Conservation (phyloP, 2,888 invertebrate genomes). For the Lithophane ornitopus region DNA sequence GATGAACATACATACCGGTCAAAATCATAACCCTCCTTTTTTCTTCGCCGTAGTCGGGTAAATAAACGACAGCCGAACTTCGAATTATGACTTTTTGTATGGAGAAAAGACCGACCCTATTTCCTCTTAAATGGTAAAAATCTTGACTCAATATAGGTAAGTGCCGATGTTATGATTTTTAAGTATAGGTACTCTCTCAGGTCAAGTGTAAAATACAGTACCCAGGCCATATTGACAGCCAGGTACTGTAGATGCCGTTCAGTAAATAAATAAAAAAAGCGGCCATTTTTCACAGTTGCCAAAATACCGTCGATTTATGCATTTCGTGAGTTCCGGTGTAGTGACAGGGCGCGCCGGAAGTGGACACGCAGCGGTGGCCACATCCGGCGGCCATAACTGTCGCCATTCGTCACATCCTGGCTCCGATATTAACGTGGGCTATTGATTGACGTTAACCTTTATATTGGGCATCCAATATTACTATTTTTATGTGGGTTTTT, state of each 20-base stretch:
- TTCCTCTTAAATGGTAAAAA: too few species aligned
- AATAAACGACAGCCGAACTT: too few species aligned
- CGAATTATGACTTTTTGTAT: too few species aligned
- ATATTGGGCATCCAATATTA: conserved; percentile 50
- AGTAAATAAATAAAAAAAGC: conserved; percentile 31
- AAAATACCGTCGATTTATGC: conserved; percentile 65
- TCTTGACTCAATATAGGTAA: too few species aligned
- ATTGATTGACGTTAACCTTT: conserved; percentile 70
- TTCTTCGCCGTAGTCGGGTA: too few species aligned
- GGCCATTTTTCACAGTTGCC: conserved; percentile 41
- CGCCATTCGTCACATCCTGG: conserved; percentile 78
- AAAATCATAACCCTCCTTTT: too few species aligned
- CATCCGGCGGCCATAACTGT: conserved; percentile 78
- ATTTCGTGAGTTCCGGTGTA: conserved; percentile 71
- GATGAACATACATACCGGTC: too few species aligned
- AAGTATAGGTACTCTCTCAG: too few species aligned
- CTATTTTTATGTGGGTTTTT: conserved; percentile 59
- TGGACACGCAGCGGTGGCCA: conserved; percentile 72
- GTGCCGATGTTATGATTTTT: too few species aligned
- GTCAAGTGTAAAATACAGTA: too few species aligned
- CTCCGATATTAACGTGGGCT: conserved; percentile 69
- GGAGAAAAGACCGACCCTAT: too few species aligned
- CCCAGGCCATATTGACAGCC: not conserved
- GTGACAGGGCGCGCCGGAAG: conserved; percentile 74
- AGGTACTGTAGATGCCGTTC: too few species aligned